Conservation (phyloP, 2,113 vertebrate genomes). For the Oncorhynchus tshawytscha region DNA sequence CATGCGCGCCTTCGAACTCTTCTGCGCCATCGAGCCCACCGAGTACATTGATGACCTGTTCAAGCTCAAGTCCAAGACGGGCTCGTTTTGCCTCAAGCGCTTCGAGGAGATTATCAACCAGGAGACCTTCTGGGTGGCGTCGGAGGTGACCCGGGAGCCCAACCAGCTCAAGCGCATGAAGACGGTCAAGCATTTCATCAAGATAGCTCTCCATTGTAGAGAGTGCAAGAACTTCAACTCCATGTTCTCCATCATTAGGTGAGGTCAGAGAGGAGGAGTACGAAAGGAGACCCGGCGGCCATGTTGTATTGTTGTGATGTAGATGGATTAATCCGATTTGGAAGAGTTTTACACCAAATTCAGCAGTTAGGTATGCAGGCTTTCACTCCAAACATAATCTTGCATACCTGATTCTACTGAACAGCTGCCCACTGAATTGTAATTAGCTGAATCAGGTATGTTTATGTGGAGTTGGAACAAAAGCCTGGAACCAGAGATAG, state of each 20-base stretch:
- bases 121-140: conserved; percentile 98
- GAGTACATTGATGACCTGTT: conserved; percentile 97
- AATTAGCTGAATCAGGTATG: too few species aligned
- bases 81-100: conserved; percentile 88
- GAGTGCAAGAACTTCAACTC: conserved; percentile 99
- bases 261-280: not conserved
- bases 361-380: not conserved
- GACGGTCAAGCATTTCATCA: conserved; percentile 97
- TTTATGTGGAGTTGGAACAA: too few species aligned
- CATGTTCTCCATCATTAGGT: conserved; percentile 99
- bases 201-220: conserved; percentile 96
- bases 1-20: conserved; percentile 94
- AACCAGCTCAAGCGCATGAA: conserved; percentile 99
- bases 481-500: too few species aligned
- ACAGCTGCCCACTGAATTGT: too few species aligned
- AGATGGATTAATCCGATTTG: not conserved
- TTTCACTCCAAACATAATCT: too few species aligned
- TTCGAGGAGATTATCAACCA: conserved; percentile 98
- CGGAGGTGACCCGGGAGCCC: conserved; percentile 90
- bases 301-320: not conserved
- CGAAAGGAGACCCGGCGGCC: not conserved
- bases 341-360: not conserved
- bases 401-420: not conserved
- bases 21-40: conserved; percentile 95
- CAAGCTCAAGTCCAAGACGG: conserved; percentile 86